A percentile compares a stretch with the other conserved stretches of the same genome.
These are phyloP conservation scores for Glossophaga mutica DNA, from an alignment of 2,797 vertebrate species.

Conservation along the genomic window DNA sequence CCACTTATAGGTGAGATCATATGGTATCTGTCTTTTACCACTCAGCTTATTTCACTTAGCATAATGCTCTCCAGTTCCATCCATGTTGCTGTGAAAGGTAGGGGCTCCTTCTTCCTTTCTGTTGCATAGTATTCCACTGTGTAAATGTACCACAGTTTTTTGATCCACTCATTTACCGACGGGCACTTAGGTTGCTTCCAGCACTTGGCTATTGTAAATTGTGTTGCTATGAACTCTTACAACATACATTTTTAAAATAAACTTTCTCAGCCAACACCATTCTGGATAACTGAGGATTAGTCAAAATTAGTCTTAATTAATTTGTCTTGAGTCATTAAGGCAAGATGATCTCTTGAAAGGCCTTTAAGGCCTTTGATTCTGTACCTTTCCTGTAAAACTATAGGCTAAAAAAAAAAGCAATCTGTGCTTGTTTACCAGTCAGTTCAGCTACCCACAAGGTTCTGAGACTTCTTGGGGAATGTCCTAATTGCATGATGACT, in stretches of 20 bases:
- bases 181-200: no score
- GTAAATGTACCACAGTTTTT: no score
- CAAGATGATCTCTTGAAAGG: not conserved
- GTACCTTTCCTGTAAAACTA: not conserved
- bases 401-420: not conserved
- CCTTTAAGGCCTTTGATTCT: not conserved
- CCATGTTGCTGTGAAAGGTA: no score
- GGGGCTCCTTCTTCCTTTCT: no score
- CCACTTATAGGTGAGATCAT: no score
- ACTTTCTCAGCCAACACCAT: not conserved
- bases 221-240: not conserved
- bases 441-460: not conserved
- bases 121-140: no score
- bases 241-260: not conserved
- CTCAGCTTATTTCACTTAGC: no score
- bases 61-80: no score
- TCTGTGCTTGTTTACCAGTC: not conserved
- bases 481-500: not conserved
- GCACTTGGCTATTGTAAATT: no score
- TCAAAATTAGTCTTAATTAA: not conserved
- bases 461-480: not conserved
- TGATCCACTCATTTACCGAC: no score
- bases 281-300: not conserved
- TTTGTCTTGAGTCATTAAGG: not conserved
- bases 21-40: no score